These are phyloP conservation scores for Acronicta psi DNA, from an alignment of 2,888 invertebrate genomes.

Conservation along the genomic window DNA sequence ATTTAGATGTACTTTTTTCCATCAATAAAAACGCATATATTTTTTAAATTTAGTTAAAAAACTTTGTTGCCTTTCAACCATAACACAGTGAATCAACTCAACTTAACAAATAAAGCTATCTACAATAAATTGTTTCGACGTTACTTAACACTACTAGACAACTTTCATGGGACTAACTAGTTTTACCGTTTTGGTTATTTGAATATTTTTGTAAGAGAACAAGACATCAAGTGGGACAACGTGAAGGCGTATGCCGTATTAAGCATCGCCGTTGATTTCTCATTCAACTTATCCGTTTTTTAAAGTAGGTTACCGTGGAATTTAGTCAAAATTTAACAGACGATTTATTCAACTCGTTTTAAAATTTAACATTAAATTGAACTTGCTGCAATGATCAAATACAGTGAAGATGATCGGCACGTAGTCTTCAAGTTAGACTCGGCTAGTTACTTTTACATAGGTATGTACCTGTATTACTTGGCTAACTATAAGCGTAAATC, in stretches of 20 bases:
- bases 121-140: conserved; percentile 3
- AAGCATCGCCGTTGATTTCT: conserved; percentile 6
- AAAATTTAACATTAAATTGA: background rate
- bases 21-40: too few relatives aligned
- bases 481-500: conserved; percentile 40
- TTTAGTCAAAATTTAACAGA: background rate
- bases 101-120: background rate
- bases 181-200: conserved; percentile 27
- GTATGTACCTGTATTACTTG: conserved; percentile 31
- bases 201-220: conserved; percentile 14
- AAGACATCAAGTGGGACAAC: conserved; percentile 24
- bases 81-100: too few relatives aligned
- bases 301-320: conserved; percentile 2
- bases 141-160: conserved; percentile 9
- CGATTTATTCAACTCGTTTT: background rate
- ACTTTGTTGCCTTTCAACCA: too few relatives aligned
- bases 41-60: too few relatives aligned
- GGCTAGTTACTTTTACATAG: too few relatives aligned
- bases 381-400: background rate
- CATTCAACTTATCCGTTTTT: conserved; percentile 2
- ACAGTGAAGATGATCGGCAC: too few relatives aligned
- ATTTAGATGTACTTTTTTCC: too few relatives aligned
- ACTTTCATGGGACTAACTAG: conserved; percentile 18
- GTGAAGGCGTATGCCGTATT: conserved; percentile 24
- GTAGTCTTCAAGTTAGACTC: too few relatives aligned